Percentiles rank a stretch among this genome's conserved stretches.
Conservation (phyloP, 2,888 invertebrate species). For the Scotopteryx bipunctaria region DNA sequence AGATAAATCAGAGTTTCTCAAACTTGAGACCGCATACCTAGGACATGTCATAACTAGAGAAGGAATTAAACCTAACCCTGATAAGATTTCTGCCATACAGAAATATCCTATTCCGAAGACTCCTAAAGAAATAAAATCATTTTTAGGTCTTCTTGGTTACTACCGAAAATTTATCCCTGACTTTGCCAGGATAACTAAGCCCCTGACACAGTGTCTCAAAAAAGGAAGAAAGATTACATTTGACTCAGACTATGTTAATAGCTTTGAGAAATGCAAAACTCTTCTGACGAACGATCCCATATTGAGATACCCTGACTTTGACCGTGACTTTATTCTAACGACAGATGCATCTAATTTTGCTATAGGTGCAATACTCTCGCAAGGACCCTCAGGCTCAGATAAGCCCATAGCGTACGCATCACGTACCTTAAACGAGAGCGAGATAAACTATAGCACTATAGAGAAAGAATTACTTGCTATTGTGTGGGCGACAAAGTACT, state of each 20-base stretch:
- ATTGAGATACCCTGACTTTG: constrained; percentile 51
- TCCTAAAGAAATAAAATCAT: constrained; percentile 38
- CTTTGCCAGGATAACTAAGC: constrained; percentile 30
- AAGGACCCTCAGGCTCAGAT: constrained; percentile 34
- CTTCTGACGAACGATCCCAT: constrained; percentile 43
- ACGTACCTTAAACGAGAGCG: constrained; percentile 43
- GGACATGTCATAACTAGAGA: constrained; percentile 40
- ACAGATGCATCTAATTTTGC: constrained; percentile 48
- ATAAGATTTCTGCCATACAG: constrained; percentile 39
- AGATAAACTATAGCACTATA: constrained; percentile 37
- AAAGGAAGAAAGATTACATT: constrained; percentile 4
- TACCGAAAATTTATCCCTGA: constrained; percentile 43
- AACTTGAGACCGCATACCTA: constrained; percentile 35
- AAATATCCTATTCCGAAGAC: constrained; percentile 42
- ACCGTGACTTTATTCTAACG: constrained; percentile 36
- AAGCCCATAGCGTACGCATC: constrained; percentile 28
- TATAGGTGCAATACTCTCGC: constrained; percentile 40
- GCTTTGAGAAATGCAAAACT: constrained; percentile 36
- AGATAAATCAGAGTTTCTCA: constrained; percentile 42
- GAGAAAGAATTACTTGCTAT: constrained; percentile 52
- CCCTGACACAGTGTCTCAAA: constrained; percentile 3
- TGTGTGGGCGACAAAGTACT: too few species aligned
- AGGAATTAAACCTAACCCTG: constrained; percentile 41
- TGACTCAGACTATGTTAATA: constrained; percentile 33
- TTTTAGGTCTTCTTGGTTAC: constrained; percentile 43